Evolutionary conservation across 2,113 vertebrate genomes (phyloP), one percentile per base, ranked within the genome.

Genomic region (Entelurus aequoreus): DNA sequence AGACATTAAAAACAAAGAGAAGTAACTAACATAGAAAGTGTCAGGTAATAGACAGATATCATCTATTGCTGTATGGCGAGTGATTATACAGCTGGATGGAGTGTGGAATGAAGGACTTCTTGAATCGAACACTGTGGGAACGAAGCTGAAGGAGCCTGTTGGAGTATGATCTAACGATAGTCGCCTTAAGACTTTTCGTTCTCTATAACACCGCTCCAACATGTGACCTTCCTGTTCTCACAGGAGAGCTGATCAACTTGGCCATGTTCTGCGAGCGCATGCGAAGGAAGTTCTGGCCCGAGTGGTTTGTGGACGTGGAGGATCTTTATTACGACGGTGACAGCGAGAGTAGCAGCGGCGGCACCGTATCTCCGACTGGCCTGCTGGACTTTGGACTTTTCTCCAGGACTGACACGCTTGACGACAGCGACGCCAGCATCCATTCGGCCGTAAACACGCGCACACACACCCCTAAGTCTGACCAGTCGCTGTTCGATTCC

Each of bases 181-280:
- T 28, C 28, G 28, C 4, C 4, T 28, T 28, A 28, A 3, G 28
- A 28, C 28, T 2, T 28, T 28, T 28, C 2, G 28, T 28, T 28
- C 28, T 28, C 28, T 28, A 28, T 2, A 44, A n/a, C 8, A 50
- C 49, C 47, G 46, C 35, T n/a, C 9, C 2, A 36, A 13, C 46
- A 4, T 59, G 44, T 54, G 15, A 59, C 11, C 44, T 51, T 69
- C 46, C 19, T 60, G 16, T 69, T 65, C 62, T 68, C 60, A 7
- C 90, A 98, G 97, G 94, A 68, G 96, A 98, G 79, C 89, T 98
- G 49, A 94, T 96, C 81, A 98, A 99, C 76, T 90, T 99, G 16
- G 94, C 94, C 68, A 95, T 96, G 94, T 98, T 98, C 85, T 99
- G 96, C 48, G 97, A 99, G 84, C 92, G 96, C 71, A 97, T 98